A percentile compares a stretch with the other conserved stretches of the same genome.
Conservation (phyloP, 37 sponge, comb jelly and placozoan species). For the Haliclona indistincta region DNA sequence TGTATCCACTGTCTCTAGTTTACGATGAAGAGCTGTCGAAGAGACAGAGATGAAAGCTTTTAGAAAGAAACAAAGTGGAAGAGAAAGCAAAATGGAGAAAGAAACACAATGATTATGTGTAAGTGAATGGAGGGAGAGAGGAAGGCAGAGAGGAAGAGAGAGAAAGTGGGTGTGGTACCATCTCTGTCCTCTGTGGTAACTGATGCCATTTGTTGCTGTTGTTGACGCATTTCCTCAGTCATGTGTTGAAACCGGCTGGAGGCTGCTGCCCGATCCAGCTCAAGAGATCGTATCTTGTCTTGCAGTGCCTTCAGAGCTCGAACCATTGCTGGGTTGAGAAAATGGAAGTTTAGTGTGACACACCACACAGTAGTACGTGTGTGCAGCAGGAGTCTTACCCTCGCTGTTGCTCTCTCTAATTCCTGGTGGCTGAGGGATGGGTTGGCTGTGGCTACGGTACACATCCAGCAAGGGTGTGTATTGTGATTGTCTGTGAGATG, state of each 20-base stretch:
- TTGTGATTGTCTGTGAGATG: conserved; percentile 9
- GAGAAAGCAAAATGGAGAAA: too few relatives aligned
- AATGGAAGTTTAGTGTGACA: background rate
- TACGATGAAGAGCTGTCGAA: conserved; percentile 6
- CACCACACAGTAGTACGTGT: too few relatives aligned
- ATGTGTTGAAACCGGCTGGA: conserved; percentile 36
- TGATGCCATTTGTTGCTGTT: background rate
- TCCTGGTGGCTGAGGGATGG: conserved; percentile 1
- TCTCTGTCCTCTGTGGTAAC: background rate
- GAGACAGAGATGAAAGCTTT: background rate
- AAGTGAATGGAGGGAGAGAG: too few relatives aligned
- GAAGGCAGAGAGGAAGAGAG: background rate
- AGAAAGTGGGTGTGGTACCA: background rate
- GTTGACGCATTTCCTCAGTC: conserved; percentile 23
- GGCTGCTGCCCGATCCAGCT: conserved; percentile 55
- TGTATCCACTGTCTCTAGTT: conserved; percentile 11
- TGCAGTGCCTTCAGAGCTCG: conserved; percentile 69
- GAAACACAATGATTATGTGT: too few relatives aligned
- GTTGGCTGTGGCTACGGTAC: conserved; percentile 4
- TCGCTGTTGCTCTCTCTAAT: conserved; percentile 28
- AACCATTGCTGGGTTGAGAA: conserved; percentile 43
- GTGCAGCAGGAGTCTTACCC: conserved; percentile 14
- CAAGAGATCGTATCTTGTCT: conserved; percentile 56
- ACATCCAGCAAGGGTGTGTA: conserved; percentile 21
- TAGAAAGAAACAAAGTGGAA: too few relatives aligned